Base-by-base conservation (phyloP, 2,888 invertebrate genomes). In the Hirudinaria manillensis region DNA sequence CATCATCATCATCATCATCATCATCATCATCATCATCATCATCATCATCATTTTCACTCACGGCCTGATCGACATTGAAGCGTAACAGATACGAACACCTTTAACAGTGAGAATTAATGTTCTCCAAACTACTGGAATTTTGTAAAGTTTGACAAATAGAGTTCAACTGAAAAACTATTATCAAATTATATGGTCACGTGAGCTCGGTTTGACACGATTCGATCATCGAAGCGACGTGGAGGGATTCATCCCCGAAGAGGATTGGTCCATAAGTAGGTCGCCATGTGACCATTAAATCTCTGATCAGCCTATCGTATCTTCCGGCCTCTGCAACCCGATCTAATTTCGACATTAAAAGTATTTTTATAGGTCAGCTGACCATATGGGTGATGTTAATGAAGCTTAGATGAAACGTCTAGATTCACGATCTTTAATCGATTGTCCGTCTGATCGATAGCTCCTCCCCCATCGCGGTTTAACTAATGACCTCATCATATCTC, bases 21-120 rank as follows among this genome's bases (percentile, higher is more conserved):
- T 73, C 73, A 73, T 73, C 73, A 73, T 73, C 73, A 70, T 73
- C 73, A 73, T 73, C 73, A 73, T 73, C 73, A 73, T 73, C 73
- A 70, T 73, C 73, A 73, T 73, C 73, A 73, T 73, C 73, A 73
- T 73, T 66, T 27, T 70, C 72, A 53, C 51, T 16, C 16, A 19
- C 29, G 16, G 13, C 29, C 38, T n/a, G 4, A 32, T 6, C 36
- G 10, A 24, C 34, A 38, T 29, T 32, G 29, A 45, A 45, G 45
- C 10, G 13, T 45, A 45, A 45, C 45, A 45, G 45, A 7, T 16
- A 45, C 45, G 16, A 45, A 45, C 45, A 45, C 45, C 45, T 45
- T 3, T 16, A 16, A 45, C n/a, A 45, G 16, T 10, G 45, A 7
- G 45, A 45, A 45, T 16, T 45, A 45, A 45, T 45, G 1, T 7